Conservation (phyloP, 2,113 vertebrate genomes). For the Chloropsis cyanopogon region DNA sequence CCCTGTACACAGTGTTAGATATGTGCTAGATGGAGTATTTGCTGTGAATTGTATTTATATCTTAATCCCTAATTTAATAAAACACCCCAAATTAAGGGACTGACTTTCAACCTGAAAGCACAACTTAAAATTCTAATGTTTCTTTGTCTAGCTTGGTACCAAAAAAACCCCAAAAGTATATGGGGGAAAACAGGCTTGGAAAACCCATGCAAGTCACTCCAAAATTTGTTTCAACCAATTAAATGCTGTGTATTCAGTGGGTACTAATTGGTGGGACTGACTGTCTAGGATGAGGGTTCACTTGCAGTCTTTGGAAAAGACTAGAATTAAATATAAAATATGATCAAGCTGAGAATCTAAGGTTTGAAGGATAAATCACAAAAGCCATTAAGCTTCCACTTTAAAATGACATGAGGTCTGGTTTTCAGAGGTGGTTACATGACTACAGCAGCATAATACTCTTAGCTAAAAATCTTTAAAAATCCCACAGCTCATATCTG, state of each 20-base stretch:
- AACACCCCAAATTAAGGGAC: neutral
- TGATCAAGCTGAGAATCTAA: neutral
- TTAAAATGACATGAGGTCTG: neutral
- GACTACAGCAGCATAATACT: neutral
- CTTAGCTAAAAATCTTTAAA: neutral
- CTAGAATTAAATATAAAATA: neutral
- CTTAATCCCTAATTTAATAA: neutral
- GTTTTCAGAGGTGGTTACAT: neutral
- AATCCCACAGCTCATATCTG: neutral
- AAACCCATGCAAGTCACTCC: neutral
- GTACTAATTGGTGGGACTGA: neutral
- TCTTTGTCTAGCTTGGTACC: neutral
- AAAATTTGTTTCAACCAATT: neutral
- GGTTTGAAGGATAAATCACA: neutral
- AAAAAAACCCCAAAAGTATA: rapidly evolving
- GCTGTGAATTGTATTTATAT: neutral
- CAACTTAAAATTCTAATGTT: neutral
- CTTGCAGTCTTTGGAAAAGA: neutral
- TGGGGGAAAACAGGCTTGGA: neutral
- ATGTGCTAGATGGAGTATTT: neutral
- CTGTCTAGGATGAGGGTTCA: neutral
- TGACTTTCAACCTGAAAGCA: neutral
- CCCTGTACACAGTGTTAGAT: neutral
- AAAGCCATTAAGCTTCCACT: neutral
- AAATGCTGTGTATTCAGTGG: neutral